phyloP scores from a whole-genome alignment of 1,140 invertebrate species.

The Drosophila trapezifrons region DNA sequence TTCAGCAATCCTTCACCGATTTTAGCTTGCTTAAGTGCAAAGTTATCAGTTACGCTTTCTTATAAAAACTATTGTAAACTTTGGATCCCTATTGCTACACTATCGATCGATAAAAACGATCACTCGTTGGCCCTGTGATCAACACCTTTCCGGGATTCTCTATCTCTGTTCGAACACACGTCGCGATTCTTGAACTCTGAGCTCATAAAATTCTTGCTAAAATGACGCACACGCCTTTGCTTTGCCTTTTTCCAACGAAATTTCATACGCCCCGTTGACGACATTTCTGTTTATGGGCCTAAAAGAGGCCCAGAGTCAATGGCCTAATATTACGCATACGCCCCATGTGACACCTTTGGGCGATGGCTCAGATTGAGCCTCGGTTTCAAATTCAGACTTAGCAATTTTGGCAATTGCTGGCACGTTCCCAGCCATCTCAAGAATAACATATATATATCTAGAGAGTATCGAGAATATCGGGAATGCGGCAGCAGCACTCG shows the following conservation, averaged over 20 bases:
- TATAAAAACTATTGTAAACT: neutral
- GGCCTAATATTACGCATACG: conserved; percentile 71
- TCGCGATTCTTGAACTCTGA: conserved; percentile 27
- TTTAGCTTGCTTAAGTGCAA: no score
- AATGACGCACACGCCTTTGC: conserved; percentile 21
- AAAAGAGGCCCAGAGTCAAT: conserved; percentile 56
- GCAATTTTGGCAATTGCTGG: conserved; percentile 58
- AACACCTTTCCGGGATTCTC: neutral
- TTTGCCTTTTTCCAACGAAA: conserved; percentile 30
- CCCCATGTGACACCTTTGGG: conserved; percentile 34
- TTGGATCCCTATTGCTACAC: neutral
- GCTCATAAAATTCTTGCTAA: conserved; percentile 31
- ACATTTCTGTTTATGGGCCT: conserved; percentile 54
- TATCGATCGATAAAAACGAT: neutral
- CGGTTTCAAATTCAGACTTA: conserved; percentile 21
- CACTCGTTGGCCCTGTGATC: conserved; percentile 3
- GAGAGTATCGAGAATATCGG: conserved; percentile 7
- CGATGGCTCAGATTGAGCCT: conserved; percentile 4
- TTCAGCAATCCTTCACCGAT: no score
- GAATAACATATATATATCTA: neutral
- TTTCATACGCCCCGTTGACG: conserved; percentile 52
- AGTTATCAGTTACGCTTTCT: neutral
- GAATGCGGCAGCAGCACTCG: conserved; percentile 51
- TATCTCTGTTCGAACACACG: neutral
- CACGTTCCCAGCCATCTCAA: conserved; percentile 41